phyloP scores from a whole-genome alignment of 2,113 vertebrate genomes.

The Ovis aries region ARS-UI_Ramb_v3.0 NC_056072.1:17649001-17649500 shows the following conservation, averaged over 20 bases:
- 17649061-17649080: background rate
- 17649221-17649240: background rate
- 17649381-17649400: background rate
- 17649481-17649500: background rate
- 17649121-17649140: background rate
- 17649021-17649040: background rate
- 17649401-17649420: background rate
- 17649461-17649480: background rate
- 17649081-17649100: background rate
- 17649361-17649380: background rate
- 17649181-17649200: background rate
- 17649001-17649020: background rate
- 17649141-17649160: background rate
- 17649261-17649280: background rate
- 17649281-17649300: background rate
- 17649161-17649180: background rate
- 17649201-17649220: background rate
- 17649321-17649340: background rate
- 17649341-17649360: background rate
- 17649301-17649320: background rate
- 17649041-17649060: background rate
- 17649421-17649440: background rate
- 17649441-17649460: background rate
- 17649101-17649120: background rate
- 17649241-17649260: background rate